Percentiles rank a stretch among this genome's conserved stretches.
phyloP scores from a whole-genome alignment of 2,113 vertebrate species.

The Trogon surrucura region DNA sequence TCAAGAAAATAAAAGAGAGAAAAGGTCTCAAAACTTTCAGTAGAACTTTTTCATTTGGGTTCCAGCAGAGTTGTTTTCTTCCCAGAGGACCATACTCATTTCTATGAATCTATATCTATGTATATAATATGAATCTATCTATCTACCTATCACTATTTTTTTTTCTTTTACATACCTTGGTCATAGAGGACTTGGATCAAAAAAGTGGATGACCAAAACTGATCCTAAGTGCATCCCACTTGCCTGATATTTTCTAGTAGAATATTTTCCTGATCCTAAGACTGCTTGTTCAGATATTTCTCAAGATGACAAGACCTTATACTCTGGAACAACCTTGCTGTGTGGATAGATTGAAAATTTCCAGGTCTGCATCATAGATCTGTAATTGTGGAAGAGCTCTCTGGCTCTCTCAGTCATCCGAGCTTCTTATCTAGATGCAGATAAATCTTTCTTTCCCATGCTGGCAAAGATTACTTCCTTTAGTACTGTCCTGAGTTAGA shows the following conservation, averaged over 20 bases:
- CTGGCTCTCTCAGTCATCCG: background rate
- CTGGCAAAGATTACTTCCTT: background rate
- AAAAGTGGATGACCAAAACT: background rate
- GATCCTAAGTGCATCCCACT: background rate
- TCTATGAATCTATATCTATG: background rate
- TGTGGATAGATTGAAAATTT: background rate
- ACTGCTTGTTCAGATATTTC: background rate
- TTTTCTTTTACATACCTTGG: background rate
- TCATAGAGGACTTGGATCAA: background rate
- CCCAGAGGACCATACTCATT: background rate
- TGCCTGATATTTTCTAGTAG: background rate
- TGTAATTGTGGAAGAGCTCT: background rate
- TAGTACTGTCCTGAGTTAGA: background rate
- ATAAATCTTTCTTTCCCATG: background rate
- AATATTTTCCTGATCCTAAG: background rate
- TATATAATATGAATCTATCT: background rate
- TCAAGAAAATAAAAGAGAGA: background rate
- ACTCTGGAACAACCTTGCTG: background rate
- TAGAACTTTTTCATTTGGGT: background rate
- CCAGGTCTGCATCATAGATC: background rate
- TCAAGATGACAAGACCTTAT: background rate
- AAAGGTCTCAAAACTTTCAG: slow-evolving; percentile 25
- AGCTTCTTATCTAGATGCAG: background rate
- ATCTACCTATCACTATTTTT: background rate
- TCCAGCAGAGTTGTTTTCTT: background rate